These are phyloP conservation scores for Agapostemon virescens DNA, from an alignment of 2,888 invertebrate species.

Conservation along the genomic window DNA sequence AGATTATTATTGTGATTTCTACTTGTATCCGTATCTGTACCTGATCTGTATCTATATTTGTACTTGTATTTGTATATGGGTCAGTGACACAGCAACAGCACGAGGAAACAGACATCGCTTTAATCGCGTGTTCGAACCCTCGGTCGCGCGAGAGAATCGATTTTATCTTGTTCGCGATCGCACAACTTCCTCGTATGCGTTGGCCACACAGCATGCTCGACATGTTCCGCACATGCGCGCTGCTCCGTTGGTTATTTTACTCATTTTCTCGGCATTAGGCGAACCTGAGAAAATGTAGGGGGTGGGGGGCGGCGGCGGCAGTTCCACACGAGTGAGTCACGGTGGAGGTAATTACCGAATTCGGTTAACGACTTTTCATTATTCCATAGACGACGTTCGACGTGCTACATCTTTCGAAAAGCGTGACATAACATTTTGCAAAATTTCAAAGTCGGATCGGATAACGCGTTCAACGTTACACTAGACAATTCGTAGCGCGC, in stretches of 20 bases:
- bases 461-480: neutral
- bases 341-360: conserved; percentile 9
- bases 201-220: conserved; percentile 4
- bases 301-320: conserved; percentile 31
- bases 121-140: conserved; percentile 13
- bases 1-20: neutral
- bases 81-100: neutral
- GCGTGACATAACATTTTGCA: neutral
- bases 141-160: conserved; percentile 15
- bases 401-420: neutral
- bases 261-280: conserved; percentile 32
- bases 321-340: conserved; percentile 35
- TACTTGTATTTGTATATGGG: neutral
- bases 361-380: conserved; percentile 20
- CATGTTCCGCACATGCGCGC: conserved; percentile 31
- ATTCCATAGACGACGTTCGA: neutral
- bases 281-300: neutral
- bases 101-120: neutral
- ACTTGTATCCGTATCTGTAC: no score
- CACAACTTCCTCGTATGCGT: conserved; percentile 37
- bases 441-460: neutral
- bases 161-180: conserved; percentile 18
- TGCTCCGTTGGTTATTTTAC: conserved; percentile 10
- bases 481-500: neutral
- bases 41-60: neutral